Evolutionary conservation across 2,888 invertebrate genomes (phyloP).

Genomic region (Phengaris alcon): DNA sequence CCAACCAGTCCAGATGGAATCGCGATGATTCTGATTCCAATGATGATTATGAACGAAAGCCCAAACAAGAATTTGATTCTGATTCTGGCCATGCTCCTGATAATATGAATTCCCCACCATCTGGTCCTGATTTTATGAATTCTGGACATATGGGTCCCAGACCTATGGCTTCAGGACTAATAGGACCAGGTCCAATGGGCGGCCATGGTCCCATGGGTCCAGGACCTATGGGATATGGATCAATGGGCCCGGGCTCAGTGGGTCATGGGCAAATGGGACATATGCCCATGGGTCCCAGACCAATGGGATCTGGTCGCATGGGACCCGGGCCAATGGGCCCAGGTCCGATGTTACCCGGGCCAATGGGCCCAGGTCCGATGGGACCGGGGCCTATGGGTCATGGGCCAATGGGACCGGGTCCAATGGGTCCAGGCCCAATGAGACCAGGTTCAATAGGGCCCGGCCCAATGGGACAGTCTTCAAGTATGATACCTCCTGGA

Average conservation of each 20-base stretch:
- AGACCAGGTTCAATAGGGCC: constrained; percentile 41
- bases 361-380: constrained; percentile 39
- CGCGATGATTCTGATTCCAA: constrained; percentile 51
- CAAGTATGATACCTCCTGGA: constrained; percentile 37
- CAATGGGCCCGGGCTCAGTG: neutral
- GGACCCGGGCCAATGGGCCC: constrained; percentile 28
- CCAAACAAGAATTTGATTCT: constrained; percentile 41
- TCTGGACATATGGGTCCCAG: constrained; percentile 16
- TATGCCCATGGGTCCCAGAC: neutral
- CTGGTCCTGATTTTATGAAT: constrained; percentile 6
- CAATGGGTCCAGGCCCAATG: constrained; percentile 39
- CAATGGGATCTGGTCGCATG: constrained; percentile 1
- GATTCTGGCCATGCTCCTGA: constrained; percentile 32
- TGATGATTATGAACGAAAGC: constrained; percentile 50
- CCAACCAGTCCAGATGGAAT: constrained; percentile 46
- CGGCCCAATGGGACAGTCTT: constrained; percentile 40
- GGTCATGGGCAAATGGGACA: neutral
- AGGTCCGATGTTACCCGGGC: constrained; percentile 31
- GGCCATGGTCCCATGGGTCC: constrained; percentile 6
- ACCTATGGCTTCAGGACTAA: constrained; percentile 33
- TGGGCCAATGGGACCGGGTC: constrained; percentile 39
- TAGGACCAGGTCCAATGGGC: constrained; percentile 27
- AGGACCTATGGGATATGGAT: neutral
- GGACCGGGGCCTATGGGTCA: constrained; percentile 38
- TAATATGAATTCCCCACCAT: neutral